Evolutionary conservation across 2,113 vertebrate genomes (phyloP).

Genomic region (Macrotus californicus): DNA sequence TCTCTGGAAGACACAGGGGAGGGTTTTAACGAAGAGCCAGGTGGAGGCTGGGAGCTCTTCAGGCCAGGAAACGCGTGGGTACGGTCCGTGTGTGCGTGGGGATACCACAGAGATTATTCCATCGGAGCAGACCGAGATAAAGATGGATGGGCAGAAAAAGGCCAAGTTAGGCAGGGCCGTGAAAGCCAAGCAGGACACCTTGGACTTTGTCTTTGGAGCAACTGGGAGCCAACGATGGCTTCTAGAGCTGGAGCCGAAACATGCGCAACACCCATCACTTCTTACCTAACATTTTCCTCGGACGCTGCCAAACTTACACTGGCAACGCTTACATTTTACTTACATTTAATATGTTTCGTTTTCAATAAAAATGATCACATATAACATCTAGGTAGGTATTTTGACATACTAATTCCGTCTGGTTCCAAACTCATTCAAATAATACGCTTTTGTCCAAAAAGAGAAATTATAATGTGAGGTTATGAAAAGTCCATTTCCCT

Average conservation of each 20-base stretch:
- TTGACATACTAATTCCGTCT: conserved; percentile 59
- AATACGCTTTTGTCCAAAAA: conserved; percentile 67
- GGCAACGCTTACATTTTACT: conserved; percentile 61
- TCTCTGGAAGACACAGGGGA: neutral
- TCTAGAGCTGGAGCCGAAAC: conserved; percentile 36
- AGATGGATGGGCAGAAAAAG: neutral
- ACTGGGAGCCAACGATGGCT: neutral
- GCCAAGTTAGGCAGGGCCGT: neutral
- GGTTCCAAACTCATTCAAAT: conserved; percentile 58
- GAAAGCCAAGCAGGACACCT: neutral
- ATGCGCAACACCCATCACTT: conserved; percentile 46
- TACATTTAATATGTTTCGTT: conserved; percentile 68
- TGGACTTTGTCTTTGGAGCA: neutral
- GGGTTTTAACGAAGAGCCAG: neutral
- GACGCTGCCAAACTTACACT: conserved; percentile 46
- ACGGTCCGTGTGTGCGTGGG: too few relatives aligned
- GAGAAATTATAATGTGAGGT: conserved; percentile 60
- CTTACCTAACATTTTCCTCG: conserved; percentile 47
- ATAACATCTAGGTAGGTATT: conserved; percentile 60
- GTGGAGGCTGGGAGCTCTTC: neutral
- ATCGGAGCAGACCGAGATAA: neutral
- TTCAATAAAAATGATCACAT: conserved; percentile 61
- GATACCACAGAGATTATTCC: neutral
- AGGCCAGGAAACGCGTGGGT: neutral
- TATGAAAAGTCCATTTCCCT: conserved; percentile 76